These are phyloP conservation scores for Drosophila subobscura DNA, from an alignment of 1,140 invertebrate species.

Conservation along the genomic window DNA sequence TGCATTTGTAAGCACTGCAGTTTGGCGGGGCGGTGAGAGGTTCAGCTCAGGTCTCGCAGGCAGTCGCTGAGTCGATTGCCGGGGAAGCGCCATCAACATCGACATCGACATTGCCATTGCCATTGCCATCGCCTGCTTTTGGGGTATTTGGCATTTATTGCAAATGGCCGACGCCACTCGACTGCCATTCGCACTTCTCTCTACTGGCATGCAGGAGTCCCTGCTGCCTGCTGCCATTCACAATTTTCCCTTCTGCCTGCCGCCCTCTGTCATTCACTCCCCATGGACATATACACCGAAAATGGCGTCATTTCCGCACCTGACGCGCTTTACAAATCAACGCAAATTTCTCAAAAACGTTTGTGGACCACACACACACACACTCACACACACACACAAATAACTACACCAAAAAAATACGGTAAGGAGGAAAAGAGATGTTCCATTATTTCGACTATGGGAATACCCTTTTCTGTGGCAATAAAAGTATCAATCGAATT, in stretches of 20 bases:
- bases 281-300: slow-evolving; percentile 34
- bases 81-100: neutral
- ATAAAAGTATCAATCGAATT: too few species aligned
- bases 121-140: slow-evolving; percentile 24
- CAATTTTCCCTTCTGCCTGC: neutral
- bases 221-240: too few species aligned
- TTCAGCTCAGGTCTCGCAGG: slow-evolving; percentile 15
- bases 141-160: slow-evolving; percentile 57
- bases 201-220: neutral
- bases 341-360: slow-evolving; percentile 51
- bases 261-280: neutral
- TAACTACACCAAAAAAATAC: slow-evolving; percentile 6
- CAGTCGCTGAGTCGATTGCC: slow-evolving; percentile 21
- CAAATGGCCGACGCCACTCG: slow-evolving; percentile 41
- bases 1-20: slow-evolving; percentile 71
- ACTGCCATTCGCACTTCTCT: neutral
- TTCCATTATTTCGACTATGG: too few species aligned
- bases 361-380: neutral
- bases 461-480: too few species aligned
- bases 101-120: neutral
- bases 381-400: slow-evolving; percentile 2
- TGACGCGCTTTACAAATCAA: slow-evolving; percentile 65
- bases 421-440: neutral
- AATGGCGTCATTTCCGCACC: slow-evolving; percentile 54
- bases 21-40: neutral